phyloP scores from a whole-genome alignment of 2,113 vertebrate species.

The Calidris pygmaea region DNA sequence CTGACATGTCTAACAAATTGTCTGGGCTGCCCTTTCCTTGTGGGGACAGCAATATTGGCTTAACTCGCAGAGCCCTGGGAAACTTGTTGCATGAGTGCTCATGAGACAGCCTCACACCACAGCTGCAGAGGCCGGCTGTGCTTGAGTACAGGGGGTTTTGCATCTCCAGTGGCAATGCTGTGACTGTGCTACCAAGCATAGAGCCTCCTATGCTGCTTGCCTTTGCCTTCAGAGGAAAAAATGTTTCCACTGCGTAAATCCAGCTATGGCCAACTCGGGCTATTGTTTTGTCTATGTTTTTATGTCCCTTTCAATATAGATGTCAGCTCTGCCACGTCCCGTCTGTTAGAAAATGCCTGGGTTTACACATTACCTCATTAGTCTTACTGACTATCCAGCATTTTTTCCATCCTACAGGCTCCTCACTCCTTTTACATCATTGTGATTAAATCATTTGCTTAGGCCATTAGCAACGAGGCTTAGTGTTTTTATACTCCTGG shows the following conservation, averaged over 20 bases:
- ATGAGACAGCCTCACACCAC: background rate
- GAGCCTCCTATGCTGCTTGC: background rate
- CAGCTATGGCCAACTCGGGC: background rate
- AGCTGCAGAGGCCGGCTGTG: background rate
- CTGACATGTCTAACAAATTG: background rate
- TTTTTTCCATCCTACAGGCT: constrained; percentile 40
- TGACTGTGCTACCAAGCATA: background rate
- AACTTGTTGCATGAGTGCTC: no score
- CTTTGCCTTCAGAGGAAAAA: constrained; percentile 16
- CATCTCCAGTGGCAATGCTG: background rate
- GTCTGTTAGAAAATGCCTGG: background rate
- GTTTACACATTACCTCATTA: constrained; percentile 27
- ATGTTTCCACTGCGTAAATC: constrained; percentile 13
- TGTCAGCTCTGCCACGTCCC: background rate
- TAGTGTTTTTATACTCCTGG: background rate
- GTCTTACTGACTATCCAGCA: constrained; percentile 12
- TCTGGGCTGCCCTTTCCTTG: background rate
- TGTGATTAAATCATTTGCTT: constrained; percentile 23
- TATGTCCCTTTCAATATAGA: constrained; percentile 9
- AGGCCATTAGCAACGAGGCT: background rate
- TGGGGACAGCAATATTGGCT: rapidly evolving
- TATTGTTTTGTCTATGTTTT: constrained; percentile 40
- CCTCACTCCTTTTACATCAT: background rate
- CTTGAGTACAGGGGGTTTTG: rapidly evolving
- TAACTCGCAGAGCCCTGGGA: background rate